Evolutionary conservation across 2,888 invertebrate species (phyloP).

Genomic region (Venustoraphidia nigricollis): DNA sequence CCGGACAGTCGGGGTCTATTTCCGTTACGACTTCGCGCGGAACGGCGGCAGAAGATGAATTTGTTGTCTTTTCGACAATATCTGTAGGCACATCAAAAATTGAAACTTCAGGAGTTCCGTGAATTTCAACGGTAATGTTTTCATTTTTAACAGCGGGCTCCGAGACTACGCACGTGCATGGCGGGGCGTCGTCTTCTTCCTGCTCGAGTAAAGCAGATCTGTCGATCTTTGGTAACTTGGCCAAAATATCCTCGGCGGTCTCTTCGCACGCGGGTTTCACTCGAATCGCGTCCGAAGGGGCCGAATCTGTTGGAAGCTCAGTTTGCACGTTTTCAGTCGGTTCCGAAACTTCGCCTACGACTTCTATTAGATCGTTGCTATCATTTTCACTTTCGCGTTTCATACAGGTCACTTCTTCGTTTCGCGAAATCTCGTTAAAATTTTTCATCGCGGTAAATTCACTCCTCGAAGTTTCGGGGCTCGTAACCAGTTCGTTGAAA

Average conservation of each 20-base stretch:
- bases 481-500: slow-evolving; percentile 1
- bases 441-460: slow-evolving; percentile 7
- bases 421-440: slow-evolving; percentile 7
- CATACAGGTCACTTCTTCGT: slow-evolving; percentile 7
- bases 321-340: slow-evolving; percentile 15
- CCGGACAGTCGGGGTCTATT: slow-evolving; percentile 29
- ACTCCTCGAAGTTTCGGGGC: slow-evolving; percentile 1
- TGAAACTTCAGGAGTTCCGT: slow-evolving; percentile 1
- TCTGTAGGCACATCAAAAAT: slow-evolving; percentile 6
- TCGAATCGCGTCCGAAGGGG: slow-evolving; percentile 4
- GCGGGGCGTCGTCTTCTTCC: slow-evolving; percentile 18
- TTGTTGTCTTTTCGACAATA: background rate
- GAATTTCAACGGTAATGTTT: slow-evolving; percentile 5
- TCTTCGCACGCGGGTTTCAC: slow-evolving; percentile 19
- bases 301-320: slow-evolving; percentile 12
- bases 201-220: slow-evolving; percentile 17
- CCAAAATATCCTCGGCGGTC: slow-evolving; percentile 42
- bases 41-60: slow-evolving; percentile 15
- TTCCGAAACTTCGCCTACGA: slow-evolving; percentile 11
- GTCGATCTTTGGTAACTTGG: slow-evolving; percentile 51
- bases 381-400: slow-evolving; percentile 9
- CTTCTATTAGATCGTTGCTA: slow-evolving; percentile 10
- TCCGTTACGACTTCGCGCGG: background rate
- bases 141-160: slow-evolving; percentile 13
- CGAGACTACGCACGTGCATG: slow-evolving; percentile 19